phyloP scores from a whole-genome alignment of 1,140 invertebrate genomes.

The Drosophila ironensis region DNA sequence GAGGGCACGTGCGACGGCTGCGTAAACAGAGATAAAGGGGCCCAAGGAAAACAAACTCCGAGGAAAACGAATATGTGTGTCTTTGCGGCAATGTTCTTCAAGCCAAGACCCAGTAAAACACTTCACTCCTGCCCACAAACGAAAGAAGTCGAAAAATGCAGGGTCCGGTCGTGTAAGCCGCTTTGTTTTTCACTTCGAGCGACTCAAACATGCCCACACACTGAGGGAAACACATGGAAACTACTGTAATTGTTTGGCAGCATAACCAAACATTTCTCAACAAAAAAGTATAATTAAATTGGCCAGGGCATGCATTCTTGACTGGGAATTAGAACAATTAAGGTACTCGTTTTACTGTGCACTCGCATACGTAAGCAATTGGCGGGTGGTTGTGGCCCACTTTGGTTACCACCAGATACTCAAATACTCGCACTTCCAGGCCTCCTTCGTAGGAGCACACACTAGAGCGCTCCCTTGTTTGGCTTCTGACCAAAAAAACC shows the following conservation, averaged over 20 bases:
- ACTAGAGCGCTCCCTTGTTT: constrained; percentile 53
- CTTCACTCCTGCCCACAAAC: neutral
- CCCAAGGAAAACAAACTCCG: constrained; percentile 23
- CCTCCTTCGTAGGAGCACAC: constrained; percentile 4
- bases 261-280: no score
- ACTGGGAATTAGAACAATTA: no score
- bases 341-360: no score
- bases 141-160: constrained; percentile 43
- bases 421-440: constrained; percentile 2
- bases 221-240: neutral
- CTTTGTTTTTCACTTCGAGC: constrained; percentile 24
- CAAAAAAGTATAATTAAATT: no score
- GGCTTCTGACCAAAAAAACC: constrained; percentile 78
- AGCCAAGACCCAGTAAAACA: neutral
- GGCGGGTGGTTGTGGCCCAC: constrained; percentile 50
- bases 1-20: constrained; percentile 55
- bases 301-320: no score
- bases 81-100: neutral
- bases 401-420: constrained; percentile 38
- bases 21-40: constrained; percentile 62
- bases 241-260: neutral
- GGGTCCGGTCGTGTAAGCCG: constrained; percentile 34
- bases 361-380: neutral
- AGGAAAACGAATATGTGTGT: constrained; percentile 13
- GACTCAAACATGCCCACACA: neutral